phyloP scores from a whole-genome alignment of 1,140 invertebrate genomes.

The Drosophila parabipectinata region DNA sequence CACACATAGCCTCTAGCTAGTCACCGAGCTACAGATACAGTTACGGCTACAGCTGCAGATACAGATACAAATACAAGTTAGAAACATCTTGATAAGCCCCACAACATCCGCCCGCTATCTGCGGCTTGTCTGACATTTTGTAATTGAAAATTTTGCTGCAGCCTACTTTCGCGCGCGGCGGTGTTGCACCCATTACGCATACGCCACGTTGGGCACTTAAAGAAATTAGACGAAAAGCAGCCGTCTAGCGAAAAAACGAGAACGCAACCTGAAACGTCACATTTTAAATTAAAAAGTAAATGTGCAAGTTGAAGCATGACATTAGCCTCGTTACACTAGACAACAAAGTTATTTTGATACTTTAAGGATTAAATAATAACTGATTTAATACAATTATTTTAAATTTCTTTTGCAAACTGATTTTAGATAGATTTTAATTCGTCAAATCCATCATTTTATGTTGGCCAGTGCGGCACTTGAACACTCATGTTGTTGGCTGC shows the following conservation, averaged over 20 bases:
- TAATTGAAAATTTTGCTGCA: conserved; percentile 76
- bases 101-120: conserved; percentile 45
- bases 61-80: conserved; percentile 33
- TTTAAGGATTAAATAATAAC: neutral
- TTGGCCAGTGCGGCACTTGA: conserved; percentile 40
- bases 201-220: conserved; percentile 70
- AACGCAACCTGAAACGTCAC: conserved; percentile 47
- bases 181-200: conserved; percentile 55
- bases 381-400: neutral
- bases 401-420: neutral
- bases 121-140: conserved; percentile 71
- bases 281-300: conserved; percentile 66
- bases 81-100: conserved; percentile 59
- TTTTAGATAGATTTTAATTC: too few species aligned
- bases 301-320: conserved; percentile 40
- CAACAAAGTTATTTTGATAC: conserved; percentile 13
- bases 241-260: neutral
- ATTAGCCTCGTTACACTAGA: conserved; percentile 61
- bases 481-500: conserved; percentile 44
- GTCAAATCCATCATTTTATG: conserved; percentile 6
- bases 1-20: conserved; percentile 20
- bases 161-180: conserved; percentile 39
- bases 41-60: conserved; percentile 31
- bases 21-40: conserved; percentile 15
- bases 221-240: conserved; percentile 65